Evolutionary conservation across 2,797 vertebrate species (phyloP).

Genomic region (Carcharodon carcharias): DNA sequence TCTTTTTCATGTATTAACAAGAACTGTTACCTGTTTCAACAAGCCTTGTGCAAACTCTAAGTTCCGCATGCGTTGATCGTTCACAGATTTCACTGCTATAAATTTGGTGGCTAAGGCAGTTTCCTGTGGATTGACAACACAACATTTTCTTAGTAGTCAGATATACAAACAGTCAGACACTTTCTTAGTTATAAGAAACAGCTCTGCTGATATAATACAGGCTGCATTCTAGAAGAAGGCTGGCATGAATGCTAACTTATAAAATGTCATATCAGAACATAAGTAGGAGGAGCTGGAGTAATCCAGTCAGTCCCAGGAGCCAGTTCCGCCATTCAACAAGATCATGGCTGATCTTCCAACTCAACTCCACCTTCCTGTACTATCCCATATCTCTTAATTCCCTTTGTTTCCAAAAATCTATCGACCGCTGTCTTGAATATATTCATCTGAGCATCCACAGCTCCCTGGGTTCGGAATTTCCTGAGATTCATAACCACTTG

Average conservation of each 20-base stretch:
- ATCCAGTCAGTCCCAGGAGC: too few species aligned
- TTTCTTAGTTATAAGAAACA: background rate
- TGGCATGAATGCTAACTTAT: background rate
- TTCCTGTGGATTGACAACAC: slow-evolving; percentile 62
- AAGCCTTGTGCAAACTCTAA: slow-evolving; percentile 83
- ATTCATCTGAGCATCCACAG: too few species aligned
- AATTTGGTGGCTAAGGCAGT: slow-evolving; percentile 77
- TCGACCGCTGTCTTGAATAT: too few species aligned
- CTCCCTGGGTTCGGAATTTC: too few species aligned
- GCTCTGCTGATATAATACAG: background rate
- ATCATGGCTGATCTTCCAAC: too few species aligned
- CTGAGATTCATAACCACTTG: too few species aligned
- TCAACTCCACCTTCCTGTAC: too few species aligned
- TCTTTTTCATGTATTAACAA: background rate
- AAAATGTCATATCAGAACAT: background rate
- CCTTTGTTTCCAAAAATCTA: too few species aligned
- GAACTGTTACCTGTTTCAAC: slow-evolving; percentile 73
- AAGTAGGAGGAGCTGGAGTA: background rate
- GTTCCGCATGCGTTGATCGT: slow-evolving; percentile 78
- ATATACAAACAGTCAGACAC: background rate
- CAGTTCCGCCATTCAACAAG: too few species aligned
- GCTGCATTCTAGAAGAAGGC: background rate
- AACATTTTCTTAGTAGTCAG: background rate
- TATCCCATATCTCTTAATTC: too few species aligned
- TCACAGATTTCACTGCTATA: slow-evolving; percentile 83